These are phyloP conservation scores for Tetragonisca angustula DNA, from an alignment of 2,888 invertebrate genomes.

Conservation along the genomic window DNA sequence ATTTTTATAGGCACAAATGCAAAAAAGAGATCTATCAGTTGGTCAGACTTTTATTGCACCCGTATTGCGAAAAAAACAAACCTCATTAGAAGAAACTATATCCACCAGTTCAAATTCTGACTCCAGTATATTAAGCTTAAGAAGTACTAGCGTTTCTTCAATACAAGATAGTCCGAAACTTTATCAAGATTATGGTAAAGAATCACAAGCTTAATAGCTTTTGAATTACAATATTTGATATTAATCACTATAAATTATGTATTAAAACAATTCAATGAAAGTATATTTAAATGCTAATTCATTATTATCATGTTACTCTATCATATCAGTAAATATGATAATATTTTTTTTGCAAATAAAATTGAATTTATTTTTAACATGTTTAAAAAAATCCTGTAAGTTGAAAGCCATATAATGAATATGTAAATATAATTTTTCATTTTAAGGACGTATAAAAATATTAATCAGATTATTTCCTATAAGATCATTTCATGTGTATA, in stretches of 20 bases:
- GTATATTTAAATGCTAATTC: not conserved
- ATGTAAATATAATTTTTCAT: slow-evolving; percentile 13
- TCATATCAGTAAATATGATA: slow-evolving; percentile 25
- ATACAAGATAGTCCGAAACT: slow-evolving; percentile 80
- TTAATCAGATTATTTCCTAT: not conserved
- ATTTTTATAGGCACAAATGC: slow-evolving; percentile 72
- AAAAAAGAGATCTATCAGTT: slow-evolving; percentile 78
- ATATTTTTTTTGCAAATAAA: slow-evolving; percentile 2
- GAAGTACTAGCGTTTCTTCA: slow-evolving; percentile 71
- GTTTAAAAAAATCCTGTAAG: not conserved
- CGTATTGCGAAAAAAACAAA: slow-evolving; percentile 77
- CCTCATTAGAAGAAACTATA: slow-evolving; percentile 73
- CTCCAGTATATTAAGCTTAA: slow-evolving; percentile 71
- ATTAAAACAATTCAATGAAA: not conserved
- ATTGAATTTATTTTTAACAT: slow-evolving; percentile 6
- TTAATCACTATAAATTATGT: not conserved
- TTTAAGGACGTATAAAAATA: not conserved
- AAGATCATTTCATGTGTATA: slow-evolving; percentile 3
- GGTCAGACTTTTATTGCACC: slow-evolving; percentile 81
- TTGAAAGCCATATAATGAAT: not conserved
- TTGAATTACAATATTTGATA: not conserved
- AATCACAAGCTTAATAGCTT: slow-evolving; percentile 71
- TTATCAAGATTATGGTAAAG: slow-evolving; percentile 80
- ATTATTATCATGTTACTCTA: not conserved
- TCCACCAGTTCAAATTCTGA: slow-evolving; percentile 73